Conservation (phyloP, 2,113 vertebrate genomes). For the Chaenocephalus aceratus region DNA sequence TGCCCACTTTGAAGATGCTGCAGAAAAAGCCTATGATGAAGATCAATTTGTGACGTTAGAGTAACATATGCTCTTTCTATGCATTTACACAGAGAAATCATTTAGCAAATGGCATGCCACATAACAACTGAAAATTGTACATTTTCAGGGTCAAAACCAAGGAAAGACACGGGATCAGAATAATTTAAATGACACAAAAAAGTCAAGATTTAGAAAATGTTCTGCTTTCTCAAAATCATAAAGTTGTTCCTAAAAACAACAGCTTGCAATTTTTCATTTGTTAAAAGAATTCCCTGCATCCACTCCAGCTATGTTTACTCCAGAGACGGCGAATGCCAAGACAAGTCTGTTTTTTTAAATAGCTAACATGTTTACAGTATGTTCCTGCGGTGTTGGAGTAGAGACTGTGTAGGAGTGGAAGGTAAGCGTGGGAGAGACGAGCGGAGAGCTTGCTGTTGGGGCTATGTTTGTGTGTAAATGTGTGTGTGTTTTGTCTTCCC, state of each 20-base stretch:
- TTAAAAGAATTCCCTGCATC: background rate
- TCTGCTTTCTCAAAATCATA: background rate
- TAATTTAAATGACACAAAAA: background rate
- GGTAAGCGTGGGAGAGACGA: constrained; percentile 56
- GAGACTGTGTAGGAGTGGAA: constrained; percentile 57
- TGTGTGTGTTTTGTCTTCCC: constrained; percentile 18
- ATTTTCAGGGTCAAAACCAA: constrained; percentile 7
- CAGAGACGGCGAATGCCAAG: background rate
- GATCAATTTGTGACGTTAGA: constrained; percentile 49
- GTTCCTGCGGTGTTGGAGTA: constrained; percentile 27
- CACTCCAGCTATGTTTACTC: background rate
- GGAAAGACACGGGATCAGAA: background rate
- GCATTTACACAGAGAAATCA: constrained; percentile 1
- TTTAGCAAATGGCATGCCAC: constrained; percentile 10
- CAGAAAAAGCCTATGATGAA: constrained; percentile 25
- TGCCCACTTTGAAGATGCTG: constrained; percentile 47
- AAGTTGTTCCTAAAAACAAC: background rate
- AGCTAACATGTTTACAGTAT: constrained; percentile 50
- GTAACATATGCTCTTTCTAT: constrained; percentile 30
- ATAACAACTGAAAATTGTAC: constrained; percentile 5
- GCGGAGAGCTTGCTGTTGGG: constrained; percentile 40
- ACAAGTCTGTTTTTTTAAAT: constrained; percentile 6
- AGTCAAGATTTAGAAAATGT: background rate
- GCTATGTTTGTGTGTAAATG: constrained; percentile 8
- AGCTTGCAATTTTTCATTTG: constrained; percentile 4